Evolutionary conservation across 2,797 vertebrate genomes (phyloP).

Genomic region (Sarcoramphus papa): DNA sequence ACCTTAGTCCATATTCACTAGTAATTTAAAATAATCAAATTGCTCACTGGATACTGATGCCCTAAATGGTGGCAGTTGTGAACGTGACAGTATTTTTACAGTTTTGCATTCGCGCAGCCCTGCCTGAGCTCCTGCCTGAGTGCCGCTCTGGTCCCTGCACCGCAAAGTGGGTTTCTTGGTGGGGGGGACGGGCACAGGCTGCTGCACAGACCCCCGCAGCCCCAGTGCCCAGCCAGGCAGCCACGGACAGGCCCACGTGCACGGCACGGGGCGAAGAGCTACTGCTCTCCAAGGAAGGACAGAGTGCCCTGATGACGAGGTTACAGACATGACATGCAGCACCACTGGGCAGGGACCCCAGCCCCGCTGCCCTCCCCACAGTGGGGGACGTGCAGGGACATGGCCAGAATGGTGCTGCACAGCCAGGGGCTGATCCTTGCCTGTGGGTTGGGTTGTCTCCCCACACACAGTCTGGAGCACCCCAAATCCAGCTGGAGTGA

Average conservation of each 20-base stretch:
- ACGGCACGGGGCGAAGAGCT: rapidly evolving
- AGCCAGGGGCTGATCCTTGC: neutral
- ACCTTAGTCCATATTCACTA: neutral
- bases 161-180: neutral
- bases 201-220: neutral
- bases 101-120: neutral
- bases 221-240: neutral
- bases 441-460: too few species aligned
- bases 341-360: neutral
- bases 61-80: neutral
- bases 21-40: neutral
- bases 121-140: neutral
- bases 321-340: neutral
- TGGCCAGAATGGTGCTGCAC: neutral
- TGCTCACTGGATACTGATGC: neutral
- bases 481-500: neutral
- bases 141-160: neutral
- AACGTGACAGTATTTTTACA: neutral
- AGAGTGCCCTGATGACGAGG: rapidly evolving
- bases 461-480: neutral
- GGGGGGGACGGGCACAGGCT: neutral
- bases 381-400: neutral
- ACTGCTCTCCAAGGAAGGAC: neutral
- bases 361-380: neutral
- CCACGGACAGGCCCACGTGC: rapidly evolving